Evolutionary conservation across 2,797 vertebrate genomes (phyloP).

Genomic region (Erethizon dorsatum): DNA sequence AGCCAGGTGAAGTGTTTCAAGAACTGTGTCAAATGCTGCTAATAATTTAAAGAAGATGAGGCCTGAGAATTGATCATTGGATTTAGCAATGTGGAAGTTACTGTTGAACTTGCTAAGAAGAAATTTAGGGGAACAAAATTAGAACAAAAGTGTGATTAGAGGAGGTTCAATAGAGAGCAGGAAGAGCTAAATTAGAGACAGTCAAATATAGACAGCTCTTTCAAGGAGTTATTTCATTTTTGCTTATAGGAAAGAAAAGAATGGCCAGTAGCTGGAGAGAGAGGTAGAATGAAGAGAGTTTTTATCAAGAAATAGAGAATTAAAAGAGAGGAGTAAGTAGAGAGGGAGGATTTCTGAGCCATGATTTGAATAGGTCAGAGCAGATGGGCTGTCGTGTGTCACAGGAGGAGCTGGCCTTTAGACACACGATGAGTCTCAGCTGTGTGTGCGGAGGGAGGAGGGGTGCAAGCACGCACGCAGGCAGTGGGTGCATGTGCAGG

Average conservation of each 20-base stretch:
- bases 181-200: background rate
- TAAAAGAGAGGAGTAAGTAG: background rate
- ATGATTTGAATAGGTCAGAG: background rate
- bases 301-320: background rate
- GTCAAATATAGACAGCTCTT: background rate
- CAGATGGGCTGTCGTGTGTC: background rate
- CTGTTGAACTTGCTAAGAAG: background rate
- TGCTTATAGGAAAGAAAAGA: constrained; percentile 30
- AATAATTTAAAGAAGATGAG: background rate
- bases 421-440: background rate
- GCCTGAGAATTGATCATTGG: background rate
- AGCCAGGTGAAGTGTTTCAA: background rate
- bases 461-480: too few relatives aligned
- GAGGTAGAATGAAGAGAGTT: background rate
- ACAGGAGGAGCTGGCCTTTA: background rate
- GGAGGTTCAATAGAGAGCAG: background rate
- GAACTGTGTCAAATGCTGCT: background rate
- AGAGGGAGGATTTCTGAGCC: background rate
- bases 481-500: background rate
- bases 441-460: background rate
- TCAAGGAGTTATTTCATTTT: background rate
- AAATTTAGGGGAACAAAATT: background rate
- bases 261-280: background rate
- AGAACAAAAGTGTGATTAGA: background rate
- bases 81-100: constrained; percentile 17